Percentiles rank a stretch among this genome's conserved stretches.
These are phyloP conservation scores for Fringilla coelebs DNA, from an alignment of 2,797 vertebrate genomes.

Conservation along the genomic window DNA sequence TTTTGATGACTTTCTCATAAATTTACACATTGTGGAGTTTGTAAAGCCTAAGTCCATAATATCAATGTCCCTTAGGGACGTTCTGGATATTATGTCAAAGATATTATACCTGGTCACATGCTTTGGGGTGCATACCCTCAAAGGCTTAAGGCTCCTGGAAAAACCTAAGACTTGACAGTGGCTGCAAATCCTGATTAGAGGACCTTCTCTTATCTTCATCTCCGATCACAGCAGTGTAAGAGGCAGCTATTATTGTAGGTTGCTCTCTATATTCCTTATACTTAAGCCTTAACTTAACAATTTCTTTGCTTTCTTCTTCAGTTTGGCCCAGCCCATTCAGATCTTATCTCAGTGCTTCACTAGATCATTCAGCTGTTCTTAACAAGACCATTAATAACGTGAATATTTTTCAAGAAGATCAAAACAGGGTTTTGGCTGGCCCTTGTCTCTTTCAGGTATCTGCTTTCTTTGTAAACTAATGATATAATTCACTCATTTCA, in stretches of 20 bases:
- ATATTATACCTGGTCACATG: too few relatives aligned
- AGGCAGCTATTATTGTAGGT: not conserved
- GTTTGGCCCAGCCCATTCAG: not conserved
- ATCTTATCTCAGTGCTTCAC: not conserved
- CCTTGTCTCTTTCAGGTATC: not conserved
- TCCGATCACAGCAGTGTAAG: not conserved
- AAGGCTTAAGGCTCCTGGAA: not conserved
- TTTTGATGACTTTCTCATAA: not conserved
- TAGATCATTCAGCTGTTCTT: not conserved
- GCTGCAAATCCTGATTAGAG: not conserved
- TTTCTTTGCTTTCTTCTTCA: not conserved
- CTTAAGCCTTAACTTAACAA: not conserved
- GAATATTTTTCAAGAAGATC: not conserved
- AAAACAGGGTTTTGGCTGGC: not conserved
- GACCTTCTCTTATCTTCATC: not conserved
- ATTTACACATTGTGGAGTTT: fast-evolving
- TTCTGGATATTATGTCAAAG: not conserved
- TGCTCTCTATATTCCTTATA: not conserved
- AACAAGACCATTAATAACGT: not conserved
- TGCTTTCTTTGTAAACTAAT: not conserved
- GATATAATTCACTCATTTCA: not conserved
- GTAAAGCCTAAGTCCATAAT: not conserved
- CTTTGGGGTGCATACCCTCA: not conserved
- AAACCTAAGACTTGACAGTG: not conserved
- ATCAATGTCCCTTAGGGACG: not conserved